Evolutionary conservation across 1,140 invertebrate genomes (phyloP).

Genomic region (Geopemphigus sp.): DNA sequence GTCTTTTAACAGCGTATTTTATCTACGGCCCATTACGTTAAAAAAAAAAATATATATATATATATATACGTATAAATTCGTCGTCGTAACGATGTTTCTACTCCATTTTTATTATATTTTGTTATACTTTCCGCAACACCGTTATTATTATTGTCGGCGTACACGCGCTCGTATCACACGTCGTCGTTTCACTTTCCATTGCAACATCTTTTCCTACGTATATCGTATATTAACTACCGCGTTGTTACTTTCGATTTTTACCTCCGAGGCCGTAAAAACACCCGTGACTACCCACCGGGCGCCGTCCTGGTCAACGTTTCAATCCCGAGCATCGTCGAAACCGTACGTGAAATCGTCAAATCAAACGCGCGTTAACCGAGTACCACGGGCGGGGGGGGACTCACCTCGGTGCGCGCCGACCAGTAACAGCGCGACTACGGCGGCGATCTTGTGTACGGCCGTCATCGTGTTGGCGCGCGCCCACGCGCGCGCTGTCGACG

Average conservation of each 20-base stretch:
- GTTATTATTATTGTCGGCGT: slow-evolving; percentile 23
- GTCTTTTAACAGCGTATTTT: neutral
- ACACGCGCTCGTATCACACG: slow-evolving; percentile 43
- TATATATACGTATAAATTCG: neutral
- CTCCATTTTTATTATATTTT: slow-evolving; percentile 21
- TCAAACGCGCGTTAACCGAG: no score
- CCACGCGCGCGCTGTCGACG: neutral
- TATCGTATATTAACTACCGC: neutral
- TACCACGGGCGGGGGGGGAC: no score
- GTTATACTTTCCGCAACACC: slow-evolving; percentile 16
- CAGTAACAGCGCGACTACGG: slow-evolving; percentile 24
- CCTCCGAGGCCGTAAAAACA: slow-evolving; percentile 1
- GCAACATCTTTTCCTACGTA: slow-evolving; percentile 47
- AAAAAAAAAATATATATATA: no score
- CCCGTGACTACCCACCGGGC: neutral
- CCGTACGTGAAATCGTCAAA: no score
- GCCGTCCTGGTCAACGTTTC: neutral
- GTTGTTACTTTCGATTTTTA: slow-evolving; percentile 47
- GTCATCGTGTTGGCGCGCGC: neutral
- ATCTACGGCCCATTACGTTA: slow-evolving; percentile 41
- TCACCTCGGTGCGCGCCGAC: neutral
- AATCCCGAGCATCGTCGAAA: neutral
- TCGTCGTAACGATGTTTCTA: slow-evolving; percentile 22
- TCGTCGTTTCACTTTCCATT: slow-evolving; percentile 49
- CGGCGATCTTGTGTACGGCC: neutral